Evolutionary conservation across 2,797 vertebrate genomes (phyloP), one percentile per base, ranked within the genome.

Genomic region (Clangula hyemalis): DNA sequence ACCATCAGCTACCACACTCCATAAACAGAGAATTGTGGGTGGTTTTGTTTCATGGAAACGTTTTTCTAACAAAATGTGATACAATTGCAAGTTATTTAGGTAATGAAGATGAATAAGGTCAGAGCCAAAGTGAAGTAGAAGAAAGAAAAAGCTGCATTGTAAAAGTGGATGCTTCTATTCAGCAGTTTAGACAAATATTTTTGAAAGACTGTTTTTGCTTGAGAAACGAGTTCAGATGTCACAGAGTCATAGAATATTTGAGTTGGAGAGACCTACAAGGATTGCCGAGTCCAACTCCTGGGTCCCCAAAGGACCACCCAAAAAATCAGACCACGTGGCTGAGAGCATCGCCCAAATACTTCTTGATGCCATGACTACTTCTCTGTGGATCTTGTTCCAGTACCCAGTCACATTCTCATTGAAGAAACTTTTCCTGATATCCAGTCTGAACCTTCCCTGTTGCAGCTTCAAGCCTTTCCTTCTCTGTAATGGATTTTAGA

Each of bases 71-170:
- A 60, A n/a, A 32, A 22, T 83, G 25, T 84, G 90, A 87, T 91
- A 80, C 16, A 88, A 76, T 82, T 88, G 51, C 47, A 93, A 90
- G 88, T 89, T 94, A 91, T 94, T 94, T 96, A 93, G 53, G 78
- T 76, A 39, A 58, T 34, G 62, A 66, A 38, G n/a, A n/a, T 43
- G 41, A 28, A 49, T 93, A 78, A 73, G 61, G 78, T 88, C 39
- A 36, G 41, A 83, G 62, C 66, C 94, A 93, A 70, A 36, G 21
- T 71, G 81, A 73, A 43, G 81, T 61, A 60, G 38, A 69, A 70
- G 39, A 87, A 85, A 95, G 25, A 36, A 84, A 95, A 94, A 72
- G 27, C 24, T 73, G 5, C 25, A 60, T 84, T 72, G 30, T 60
- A 54, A 81, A 68, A 79, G 19, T 53, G 75, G 85, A 43, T 41